phyloP scores from a whole-genome alignment of 2,797 vertebrate species.

The Phalloptychus januarius region DNA sequence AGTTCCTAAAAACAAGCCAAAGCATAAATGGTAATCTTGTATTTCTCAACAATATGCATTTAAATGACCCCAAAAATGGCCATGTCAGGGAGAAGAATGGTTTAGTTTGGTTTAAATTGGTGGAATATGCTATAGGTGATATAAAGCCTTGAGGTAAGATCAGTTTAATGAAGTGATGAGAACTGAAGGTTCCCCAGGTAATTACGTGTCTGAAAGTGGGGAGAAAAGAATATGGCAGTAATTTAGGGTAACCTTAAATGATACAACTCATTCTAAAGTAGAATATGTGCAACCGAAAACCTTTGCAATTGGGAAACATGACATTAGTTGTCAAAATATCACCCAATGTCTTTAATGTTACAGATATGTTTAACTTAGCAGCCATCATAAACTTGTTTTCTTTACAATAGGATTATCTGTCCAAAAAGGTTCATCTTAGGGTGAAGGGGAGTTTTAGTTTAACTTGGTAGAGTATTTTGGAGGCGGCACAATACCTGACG shows the following conservation, averaged over 20 bases:
- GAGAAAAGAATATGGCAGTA: constrained; percentile 1
- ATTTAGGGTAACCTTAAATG: constrained; percentile 17
- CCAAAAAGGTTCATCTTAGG: constrained; percentile 13
- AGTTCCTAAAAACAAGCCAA: constrained; percentile 7
- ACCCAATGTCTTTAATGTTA: background rate
- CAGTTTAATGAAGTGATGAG: constrained; percentile 7
- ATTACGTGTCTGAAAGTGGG: constrained; percentile 7
- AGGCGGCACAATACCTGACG: constrained; percentile 6
- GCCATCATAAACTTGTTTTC: constrained; percentile 19
- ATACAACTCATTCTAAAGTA: constrained; percentile 14
- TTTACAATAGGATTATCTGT: constrained; percentile 17
- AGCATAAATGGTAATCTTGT: constrained; percentile 18
- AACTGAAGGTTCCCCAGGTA: constrained; percentile 16
- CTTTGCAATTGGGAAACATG: background rate
- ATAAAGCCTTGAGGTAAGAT: constrained; percentile 8
- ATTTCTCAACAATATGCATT: constrained; percentile 25
- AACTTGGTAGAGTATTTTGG: constrained; percentile 11
- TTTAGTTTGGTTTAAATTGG: constrained; percentile 17
- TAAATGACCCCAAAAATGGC: constrained; percentile 13
- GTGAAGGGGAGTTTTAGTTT: constrained; percentile 9
- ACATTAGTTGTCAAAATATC: background rate
- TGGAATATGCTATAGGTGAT: constrained; percentile 6
- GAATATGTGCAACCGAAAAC: constrained; percentile 6
- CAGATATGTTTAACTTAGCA: background rate
- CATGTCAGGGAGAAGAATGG: constrained; percentile 13